Conservation (phyloP, 2,113 vertebrate species). For the Octodon degus region DNA sequence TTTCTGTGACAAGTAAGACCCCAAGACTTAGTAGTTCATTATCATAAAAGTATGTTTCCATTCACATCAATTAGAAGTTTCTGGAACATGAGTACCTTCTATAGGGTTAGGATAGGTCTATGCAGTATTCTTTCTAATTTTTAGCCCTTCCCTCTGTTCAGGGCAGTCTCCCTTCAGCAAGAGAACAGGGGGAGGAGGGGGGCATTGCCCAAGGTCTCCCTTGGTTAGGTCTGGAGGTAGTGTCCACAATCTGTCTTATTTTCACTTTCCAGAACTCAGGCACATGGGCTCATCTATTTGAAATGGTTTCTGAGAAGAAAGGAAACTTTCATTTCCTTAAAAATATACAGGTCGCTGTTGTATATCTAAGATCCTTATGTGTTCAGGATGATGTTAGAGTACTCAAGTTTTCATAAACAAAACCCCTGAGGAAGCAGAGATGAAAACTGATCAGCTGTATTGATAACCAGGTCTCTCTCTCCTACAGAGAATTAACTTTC, state of each 20-base stretch:
- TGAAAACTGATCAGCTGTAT: slow-evolving; percentile 19
- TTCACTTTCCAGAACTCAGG: not conserved
- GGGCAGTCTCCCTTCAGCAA: not conserved
- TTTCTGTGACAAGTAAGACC: not conserved
- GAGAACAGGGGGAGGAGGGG: not conserved
- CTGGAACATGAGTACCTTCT: not conserved
- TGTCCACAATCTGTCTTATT: not conserved
- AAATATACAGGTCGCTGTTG: not conserved
- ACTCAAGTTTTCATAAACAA: slow-evolving; percentile 8
- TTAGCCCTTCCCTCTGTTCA: not conserved
- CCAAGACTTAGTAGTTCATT: not conserved
- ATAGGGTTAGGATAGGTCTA: not conserved
- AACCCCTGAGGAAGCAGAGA: not conserved
- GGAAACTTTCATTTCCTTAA: not conserved
- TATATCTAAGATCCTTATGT: not conserved
- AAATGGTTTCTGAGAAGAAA: not conserved
- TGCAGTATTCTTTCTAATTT: not conserved
- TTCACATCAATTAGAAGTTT: not conserved
- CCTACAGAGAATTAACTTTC: not conserved
- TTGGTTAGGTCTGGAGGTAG: not conserved
- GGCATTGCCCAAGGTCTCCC: not conserved
- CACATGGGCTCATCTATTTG: not conserved
- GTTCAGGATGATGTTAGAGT: not conserved
- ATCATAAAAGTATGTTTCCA: not conserved
- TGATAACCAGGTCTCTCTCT: not conserved